Base-by-base conservation (phyloP, 2,113 vertebrate species). In the Marcusenius ussheri region DNA sequence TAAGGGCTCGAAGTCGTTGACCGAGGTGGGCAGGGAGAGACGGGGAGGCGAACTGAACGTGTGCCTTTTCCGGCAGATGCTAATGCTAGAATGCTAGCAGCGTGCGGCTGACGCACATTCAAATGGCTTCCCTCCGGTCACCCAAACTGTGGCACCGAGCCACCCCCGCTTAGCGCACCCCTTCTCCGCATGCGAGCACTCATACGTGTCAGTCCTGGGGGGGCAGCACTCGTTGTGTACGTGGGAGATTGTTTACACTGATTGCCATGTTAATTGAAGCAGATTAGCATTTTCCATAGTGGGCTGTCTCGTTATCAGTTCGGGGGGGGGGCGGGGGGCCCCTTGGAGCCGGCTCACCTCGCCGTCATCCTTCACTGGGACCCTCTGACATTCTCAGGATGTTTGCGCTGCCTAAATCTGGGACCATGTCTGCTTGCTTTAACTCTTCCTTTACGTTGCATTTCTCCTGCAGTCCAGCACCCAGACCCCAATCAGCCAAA, bases 401-500 rank as follows among this genome's bases (percentile, higher is more conserved):
- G 31, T 19, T 17, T 77, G 13, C 70, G 7, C 11, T 5, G 70
- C 70, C 27, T 5, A 39, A 42, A 77, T 39, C 0, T 77, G 31
- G 27, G 70, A 17, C 45, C 83, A 47, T 19, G 42, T 46, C 21
- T 5, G 45, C 83, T 84, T 47, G 21, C 77, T 45, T 21, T 21
- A 56, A 7, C 66, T 13, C 3, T 39, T 4, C 91, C 39, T 19
- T 89, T 4, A 51, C 47, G n/a, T 13, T 4, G 5, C 17, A 5
- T 62, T n/a, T 2, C 91, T 24, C 88, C 27, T 93, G 83, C 90
- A 99, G 98, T 98, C 92, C 97, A 98, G 93, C 98, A 98, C 87
- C 96, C 97, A 5, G 98, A 99, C 92, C 98, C 98, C 9, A 97
- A 97, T 93, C 98, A 98, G 94, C 98, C 98, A 24, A 98, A 97